A percentile compares a stretch with the other conserved stretches of the same genome.
These are phyloP conservation scores for Mormyrus hasselquistii DNA, from an alignment of 2,797 vertebrate species.

Conservation along the genomic window DNA sequence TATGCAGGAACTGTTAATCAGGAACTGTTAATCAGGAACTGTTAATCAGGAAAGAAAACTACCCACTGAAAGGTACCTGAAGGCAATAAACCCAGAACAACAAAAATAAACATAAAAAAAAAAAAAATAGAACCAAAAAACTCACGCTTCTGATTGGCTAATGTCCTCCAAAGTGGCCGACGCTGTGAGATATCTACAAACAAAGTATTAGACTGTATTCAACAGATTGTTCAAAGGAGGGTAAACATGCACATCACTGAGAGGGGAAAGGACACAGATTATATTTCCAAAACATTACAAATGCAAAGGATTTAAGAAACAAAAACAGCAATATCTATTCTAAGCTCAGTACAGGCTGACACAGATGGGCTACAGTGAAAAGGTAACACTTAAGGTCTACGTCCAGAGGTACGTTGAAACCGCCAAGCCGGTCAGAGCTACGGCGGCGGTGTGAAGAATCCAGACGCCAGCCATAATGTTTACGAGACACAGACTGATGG, in stretches of 20 bases:
- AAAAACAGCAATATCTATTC: not conserved
- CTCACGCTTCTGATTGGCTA: slow-evolving; percentile 82
- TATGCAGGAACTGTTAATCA: not conserved
- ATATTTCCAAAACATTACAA: not conserved
- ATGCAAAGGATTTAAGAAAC: not conserved
- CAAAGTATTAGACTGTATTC: slow-evolving; percentile 61
- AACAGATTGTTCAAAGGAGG: slow-evolving; percentile 29
- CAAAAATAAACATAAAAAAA: not conserved
- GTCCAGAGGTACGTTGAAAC: not conserved
- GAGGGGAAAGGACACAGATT: not conserved
- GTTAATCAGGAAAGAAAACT: not conserved
- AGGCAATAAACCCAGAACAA: not conserved
- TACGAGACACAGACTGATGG: slow-evolving; percentile 10
- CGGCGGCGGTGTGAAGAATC: not conserved
- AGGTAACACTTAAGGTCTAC: not conserved
- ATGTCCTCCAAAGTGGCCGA: slow-evolving; percentile 84
- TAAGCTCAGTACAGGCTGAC: not conserved
- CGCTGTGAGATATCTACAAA: slow-evolving; percentile 86
- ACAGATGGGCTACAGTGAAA: not conserved
- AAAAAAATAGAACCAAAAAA: slow-evolving; percentile 36
- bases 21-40: no score
- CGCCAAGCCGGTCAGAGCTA: not conserved
- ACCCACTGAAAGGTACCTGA: not conserved
- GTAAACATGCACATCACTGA: slow-evolving; percentile 33
- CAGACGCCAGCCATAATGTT: not conserved